A percentile compares a stretch with the other conserved stretches of the same genome.
phyloP scores from a whole-genome alignment of 2,113 vertebrate genomes.

The Stomatorhinus ivindoensis region DNA sequence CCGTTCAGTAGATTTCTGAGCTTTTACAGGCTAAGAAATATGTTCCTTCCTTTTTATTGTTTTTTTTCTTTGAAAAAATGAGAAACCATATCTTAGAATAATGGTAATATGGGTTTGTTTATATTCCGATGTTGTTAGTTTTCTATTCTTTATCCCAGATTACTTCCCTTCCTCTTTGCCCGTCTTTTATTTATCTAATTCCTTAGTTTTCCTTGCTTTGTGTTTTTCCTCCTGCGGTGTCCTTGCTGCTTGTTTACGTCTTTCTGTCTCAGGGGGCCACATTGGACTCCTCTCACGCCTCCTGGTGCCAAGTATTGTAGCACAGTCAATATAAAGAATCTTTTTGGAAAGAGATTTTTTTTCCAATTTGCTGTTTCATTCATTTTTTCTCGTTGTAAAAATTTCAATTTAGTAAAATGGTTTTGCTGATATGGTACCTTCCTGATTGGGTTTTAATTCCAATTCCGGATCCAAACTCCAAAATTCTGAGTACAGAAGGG shows the following conservation, averaged over 20 bases:
- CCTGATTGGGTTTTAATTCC: neutral
- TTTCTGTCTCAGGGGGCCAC: constrained; percentile 31
- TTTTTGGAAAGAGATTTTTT: constrained; percentile 37
- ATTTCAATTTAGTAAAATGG: neutral
- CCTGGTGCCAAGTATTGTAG: constrained; percentile 39
- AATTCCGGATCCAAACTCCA: neutral
- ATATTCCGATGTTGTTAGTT: constrained; percentile 33
- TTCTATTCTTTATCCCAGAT: neutral
- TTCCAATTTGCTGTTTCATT: constrained; percentile 21
- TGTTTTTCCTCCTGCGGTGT: constrained; percentile 12
- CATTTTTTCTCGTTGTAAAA: neutral
- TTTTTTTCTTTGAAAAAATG: constrained; percentile 22
- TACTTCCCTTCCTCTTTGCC: neutral
- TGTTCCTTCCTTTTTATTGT: constrained; percentile 38
- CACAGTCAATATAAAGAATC: constrained; percentile 31
- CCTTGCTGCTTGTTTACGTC: neutral
- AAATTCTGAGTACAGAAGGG: neutral
- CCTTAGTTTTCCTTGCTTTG: constrained; percentile 9
- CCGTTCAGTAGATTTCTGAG: constrained; percentile 63
- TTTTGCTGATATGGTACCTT: neutral
- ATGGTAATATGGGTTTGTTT: constrained; percentile 17
- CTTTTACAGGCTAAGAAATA: constrained; percentile 51
- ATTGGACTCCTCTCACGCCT: constrained; percentile 37
- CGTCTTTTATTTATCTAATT: constrained; percentile 23
- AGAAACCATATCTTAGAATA: constrained; percentile 32